These are phyloP conservation scores for Melopsittacus undulatus DNA, from an alignment of 2,797 vertebrate species.

Conservation along the genomic window DNA sequence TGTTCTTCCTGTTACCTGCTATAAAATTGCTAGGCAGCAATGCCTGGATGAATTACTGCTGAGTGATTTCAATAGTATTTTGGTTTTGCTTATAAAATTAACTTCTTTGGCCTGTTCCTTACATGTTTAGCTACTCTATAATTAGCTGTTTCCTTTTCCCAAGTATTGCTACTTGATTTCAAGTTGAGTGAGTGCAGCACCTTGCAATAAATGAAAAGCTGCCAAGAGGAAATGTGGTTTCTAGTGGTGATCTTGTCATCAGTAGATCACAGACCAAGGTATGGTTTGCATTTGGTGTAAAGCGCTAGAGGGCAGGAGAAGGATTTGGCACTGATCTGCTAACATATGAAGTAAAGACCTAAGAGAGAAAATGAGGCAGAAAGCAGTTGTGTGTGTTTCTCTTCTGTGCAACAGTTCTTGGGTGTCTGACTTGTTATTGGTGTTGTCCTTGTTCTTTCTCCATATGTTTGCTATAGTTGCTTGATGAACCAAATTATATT, in stretches of 20 bases:
- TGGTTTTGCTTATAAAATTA: constrained; percentile 23
- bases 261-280: background rate
- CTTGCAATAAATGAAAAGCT: background rate
- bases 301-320: background rate
- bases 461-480: background rate
- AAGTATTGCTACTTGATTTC: constrained; percentile 1
- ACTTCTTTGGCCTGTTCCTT: background rate
- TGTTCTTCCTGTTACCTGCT: background rate
- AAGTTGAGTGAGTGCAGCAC: background rate
- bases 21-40: background rate
- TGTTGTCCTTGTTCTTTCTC: background rate
- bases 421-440: background rate
- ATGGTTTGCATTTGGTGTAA: background rate
- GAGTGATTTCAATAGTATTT: background rate
- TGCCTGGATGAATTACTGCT: background rate
- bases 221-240: background rate
- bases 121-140: background rate
- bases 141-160: constrained; percentile 29
- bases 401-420: background rate
- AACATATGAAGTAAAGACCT: background rate
- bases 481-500: background rate
- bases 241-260: background rate
- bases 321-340: background rate
- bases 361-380: background rate
- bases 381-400: background rate